Conservation (phyloP, 1,140 invertebrate genomes). For the Pachypeltis micranthus region DNA sequence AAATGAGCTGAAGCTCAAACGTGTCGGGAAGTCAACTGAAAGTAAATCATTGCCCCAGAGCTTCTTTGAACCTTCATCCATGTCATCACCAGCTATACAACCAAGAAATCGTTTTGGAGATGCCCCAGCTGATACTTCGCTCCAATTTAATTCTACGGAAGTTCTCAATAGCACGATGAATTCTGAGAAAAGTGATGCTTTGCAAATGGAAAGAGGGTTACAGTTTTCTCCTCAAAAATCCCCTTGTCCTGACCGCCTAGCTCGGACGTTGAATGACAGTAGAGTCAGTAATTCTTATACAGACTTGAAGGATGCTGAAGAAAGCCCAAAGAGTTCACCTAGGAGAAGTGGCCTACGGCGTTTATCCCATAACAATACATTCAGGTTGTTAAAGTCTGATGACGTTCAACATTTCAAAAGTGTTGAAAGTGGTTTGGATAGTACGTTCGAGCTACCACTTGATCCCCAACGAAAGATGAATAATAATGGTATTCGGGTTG, state of each 20-base stretch:
- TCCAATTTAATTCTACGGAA: not conserved
- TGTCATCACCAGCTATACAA: not conserved
- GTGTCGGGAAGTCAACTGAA: not conserved
- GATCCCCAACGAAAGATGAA: not conserved
- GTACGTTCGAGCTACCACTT: not conserved
- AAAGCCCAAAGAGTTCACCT: not conserved
- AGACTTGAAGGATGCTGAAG: not conserved
- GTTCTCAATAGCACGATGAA: not conserved
- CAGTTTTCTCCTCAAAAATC: no score
- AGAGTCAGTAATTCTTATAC: not conserved
- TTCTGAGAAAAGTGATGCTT: not conserved
- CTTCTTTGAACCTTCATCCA: not conserved
- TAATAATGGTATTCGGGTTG: not conserved
- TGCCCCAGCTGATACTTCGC: not conserved
- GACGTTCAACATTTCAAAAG: not conserved
- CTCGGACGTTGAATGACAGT: no score
- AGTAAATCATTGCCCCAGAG: not conserved
- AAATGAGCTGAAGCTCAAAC: not conserved
- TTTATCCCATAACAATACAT: not conserved
- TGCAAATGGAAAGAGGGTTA: no score
- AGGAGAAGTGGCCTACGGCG: not conserved
- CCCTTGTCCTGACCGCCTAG: no score
- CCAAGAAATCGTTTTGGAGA: not conserved
- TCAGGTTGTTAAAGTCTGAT: not conserved
- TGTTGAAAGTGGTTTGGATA: slow-evolving; percentile 2